Conservation (phyloP, 2,888 invertebrate species). For the Chrysotoxum bicinctum region DNA sequence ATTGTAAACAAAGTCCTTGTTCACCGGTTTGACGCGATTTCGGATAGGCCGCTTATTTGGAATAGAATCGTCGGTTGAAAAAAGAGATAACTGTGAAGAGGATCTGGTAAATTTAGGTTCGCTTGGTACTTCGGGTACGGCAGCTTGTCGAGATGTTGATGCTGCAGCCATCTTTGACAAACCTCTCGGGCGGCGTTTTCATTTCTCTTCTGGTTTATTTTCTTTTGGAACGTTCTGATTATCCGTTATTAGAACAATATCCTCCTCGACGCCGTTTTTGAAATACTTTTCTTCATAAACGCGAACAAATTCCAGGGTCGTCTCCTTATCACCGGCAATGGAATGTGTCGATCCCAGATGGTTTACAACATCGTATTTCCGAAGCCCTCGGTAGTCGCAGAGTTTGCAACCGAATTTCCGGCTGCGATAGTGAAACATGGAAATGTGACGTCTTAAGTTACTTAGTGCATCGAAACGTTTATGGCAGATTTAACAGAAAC, state of each 20-base stretch:
- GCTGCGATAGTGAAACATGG: constrained; percentile 81
- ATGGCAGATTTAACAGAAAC: constrained; percentile 80
- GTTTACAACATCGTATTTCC: constrained; percentile 85
- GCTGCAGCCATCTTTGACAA: constrained; percentile 70
- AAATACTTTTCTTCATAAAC: constrained; percentile 78
- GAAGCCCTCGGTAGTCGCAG: constrained; percentile 87
- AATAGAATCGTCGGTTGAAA: constrained; percentile 71
- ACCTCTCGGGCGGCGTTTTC: constrained; percentile 62
- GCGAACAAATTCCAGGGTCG: constrained; percentile 79
- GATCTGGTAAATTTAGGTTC: too few relatives aligned
- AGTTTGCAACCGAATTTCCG: constrained; percentile 89
- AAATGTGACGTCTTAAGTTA: constrained; percentile 81
- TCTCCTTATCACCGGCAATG: constrained; percentile 83
- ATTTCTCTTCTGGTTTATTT: constrained; percentile 64
- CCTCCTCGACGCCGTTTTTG: constrained; percentile 79
- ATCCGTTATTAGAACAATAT: constrained; percentile 78
- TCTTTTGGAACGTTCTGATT: constrained; percentile 66
- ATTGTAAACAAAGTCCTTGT: constrained; percentile 89
- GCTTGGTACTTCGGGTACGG: too few relatives aligned
- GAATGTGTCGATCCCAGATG: constrained; percentile 86
- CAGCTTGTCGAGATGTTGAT: constrained; percentile 27
- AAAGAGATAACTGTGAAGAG: constrained; percentile 72
- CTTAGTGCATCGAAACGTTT: constrained; percentile 80
- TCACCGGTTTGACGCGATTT: constrained; percentile 85
- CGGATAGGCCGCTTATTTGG: constrained; percentile 83